phyloP scores from a whole-genome alignment of 1,140 invertebrate species.

The Eriocheir sinensis region DNA sequence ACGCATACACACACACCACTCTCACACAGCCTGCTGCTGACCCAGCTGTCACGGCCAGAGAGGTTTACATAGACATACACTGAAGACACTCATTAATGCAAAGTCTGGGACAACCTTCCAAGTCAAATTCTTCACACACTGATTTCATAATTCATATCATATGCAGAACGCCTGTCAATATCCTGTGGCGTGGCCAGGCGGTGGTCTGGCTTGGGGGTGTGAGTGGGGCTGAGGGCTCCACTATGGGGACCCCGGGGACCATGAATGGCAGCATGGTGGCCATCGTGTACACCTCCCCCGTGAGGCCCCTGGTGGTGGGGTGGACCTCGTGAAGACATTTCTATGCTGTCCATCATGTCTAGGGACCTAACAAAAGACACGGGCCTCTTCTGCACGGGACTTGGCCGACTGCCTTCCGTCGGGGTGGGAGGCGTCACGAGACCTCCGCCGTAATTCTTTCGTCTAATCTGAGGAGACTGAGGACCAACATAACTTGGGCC shows the following conservation, averaged over 20 bases:
- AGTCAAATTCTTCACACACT: conserved; percentile 71
- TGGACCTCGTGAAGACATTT: conserved; percentile 68
- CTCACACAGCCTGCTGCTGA: conserved; percentile 49
- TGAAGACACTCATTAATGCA: conserved; percentile 61
- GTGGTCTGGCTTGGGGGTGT: conserved; percentile 71
- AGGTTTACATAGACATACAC: conserved; percentile 52
- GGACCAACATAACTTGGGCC: conserved; percentile 78
- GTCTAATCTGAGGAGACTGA: conserved; percentile 81
- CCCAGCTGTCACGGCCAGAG: conserved; percentile 54
- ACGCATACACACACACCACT: neutral
- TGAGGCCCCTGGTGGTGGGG: conserved; percentile 34
- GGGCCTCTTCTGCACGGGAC: conserved; percentile 85
- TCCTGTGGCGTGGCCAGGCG: conserved; percentile 64
- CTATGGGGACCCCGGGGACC: conserved; percentile 80
- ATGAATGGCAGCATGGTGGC: conserved; percentile 54
- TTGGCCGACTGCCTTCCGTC: conserved; percentile 78
- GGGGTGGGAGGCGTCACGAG: conserved; percentile 77
- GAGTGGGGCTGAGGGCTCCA: conserved; percentile 72
- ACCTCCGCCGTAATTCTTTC: conserved; percentile 75
- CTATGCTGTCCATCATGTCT: conserved; percentile 90
- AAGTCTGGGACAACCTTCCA: neutral
- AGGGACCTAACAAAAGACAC: conserved; percentile 96
- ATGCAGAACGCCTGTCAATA: conserved; percentile 69
- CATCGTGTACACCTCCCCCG: conserved; percentile 43
- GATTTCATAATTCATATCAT: conserved; percentile 77